phyloP scores from a whole-genome alignment of 2,113 vertebrate species.

The Abramis brama region DNA sequence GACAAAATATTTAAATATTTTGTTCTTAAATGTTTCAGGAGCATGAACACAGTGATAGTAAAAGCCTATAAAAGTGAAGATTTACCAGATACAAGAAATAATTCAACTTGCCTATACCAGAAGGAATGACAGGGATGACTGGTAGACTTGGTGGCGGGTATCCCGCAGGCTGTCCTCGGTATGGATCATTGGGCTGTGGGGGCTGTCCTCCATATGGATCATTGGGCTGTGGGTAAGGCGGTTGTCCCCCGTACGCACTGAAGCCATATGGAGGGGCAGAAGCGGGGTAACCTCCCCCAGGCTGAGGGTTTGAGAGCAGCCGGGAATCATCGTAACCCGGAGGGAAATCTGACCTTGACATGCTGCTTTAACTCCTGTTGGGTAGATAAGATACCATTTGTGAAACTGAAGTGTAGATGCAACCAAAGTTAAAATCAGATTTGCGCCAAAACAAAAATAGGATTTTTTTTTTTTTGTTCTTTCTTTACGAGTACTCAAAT shows the following conservation, averaged over 20 bases:
- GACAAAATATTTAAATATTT: too few species aligned
- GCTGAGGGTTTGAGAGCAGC: slow-evolving; percentile 71
- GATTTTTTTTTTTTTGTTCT: too few species aligned
- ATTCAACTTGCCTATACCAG: slow-evolving; percentile 76
- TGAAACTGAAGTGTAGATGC: background rate
- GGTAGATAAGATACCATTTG: background rate
- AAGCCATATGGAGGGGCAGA: slow-evolving; percentile 73
- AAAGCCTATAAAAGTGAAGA: background rate
- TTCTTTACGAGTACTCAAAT: background rate
- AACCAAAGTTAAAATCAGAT: background rate
- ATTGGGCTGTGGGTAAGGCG: slow-evolving; percentile 62
- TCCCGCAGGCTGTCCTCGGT: slow-evolving; percentile 66
- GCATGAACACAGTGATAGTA: background rate
- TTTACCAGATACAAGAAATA: background rate
- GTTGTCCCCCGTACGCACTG: slow-evolving; percentile 69
- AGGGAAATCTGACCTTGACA: slow-evolving; percentile 86
- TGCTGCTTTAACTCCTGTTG: slow-evolving; percentile 62
- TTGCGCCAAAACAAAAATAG: background rate
- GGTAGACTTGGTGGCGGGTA: slow-evolving; percentile 70
- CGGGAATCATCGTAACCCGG: slow-evolving; percentile 81
- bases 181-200: slow-evolving; percentile 65
- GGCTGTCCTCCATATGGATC: slow-evolving; percentile 66
- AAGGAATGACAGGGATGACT: slow-evolving; percentile 74
- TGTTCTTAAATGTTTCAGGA: background rate
- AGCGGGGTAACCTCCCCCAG: slow-evolving; percentile 65